Evolutionary conservation across 1,140 invertebrate genomes (phyloP).

Genomic region (Formica exsecta): DNA sequence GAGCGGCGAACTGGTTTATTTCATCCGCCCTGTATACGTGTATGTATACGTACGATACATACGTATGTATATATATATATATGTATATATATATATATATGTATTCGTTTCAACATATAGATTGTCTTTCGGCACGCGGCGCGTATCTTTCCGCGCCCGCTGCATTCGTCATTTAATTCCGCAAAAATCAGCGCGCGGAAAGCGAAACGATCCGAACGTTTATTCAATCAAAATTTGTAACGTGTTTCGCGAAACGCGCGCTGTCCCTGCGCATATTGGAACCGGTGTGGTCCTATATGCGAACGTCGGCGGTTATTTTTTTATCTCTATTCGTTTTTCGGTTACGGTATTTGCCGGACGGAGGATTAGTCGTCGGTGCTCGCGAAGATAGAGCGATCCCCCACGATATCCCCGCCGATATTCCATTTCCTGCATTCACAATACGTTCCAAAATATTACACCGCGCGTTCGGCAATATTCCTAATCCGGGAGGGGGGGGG

Average conservation of each 20-base stretch:
- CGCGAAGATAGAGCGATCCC: constrained; percentile 56
- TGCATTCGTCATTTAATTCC: constrained; percentile 61
- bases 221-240: constrained; percentile 65
- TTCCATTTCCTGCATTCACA: constrained; percentile 54
- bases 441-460: constrained; percentile 58
- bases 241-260: constrained; percentile 54
- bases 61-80: background rate
- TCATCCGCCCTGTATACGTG: background rate
- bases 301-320: constrained; percentile 40
- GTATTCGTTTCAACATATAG: constrained; percentile 28
- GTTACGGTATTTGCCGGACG: constrained; percentile 52
- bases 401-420: constrained; percentile 45
- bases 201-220: constrained; percentile 61
- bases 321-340: constrained; percentile 62
- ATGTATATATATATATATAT: background rate
- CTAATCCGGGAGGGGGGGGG: background rate
- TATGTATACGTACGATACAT: too few relatives aligned
- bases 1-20: constrained; percentile 53
- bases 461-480: constrained; percentile 39
- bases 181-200: constrained; percentile 59
- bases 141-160: constrained; percentile 41
- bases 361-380: constrained; percentile 52
- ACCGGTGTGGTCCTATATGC: constrained; percentile 14
- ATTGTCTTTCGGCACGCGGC: constrained; percentile 44
- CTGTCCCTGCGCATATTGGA: constrained; percentile 45